Percentiles rank a stretch among this genome's conserved stretches.
Conservation (phyloP, 2,797 vertebrate species). For the Spondyliosoma cantharus region DNA sequence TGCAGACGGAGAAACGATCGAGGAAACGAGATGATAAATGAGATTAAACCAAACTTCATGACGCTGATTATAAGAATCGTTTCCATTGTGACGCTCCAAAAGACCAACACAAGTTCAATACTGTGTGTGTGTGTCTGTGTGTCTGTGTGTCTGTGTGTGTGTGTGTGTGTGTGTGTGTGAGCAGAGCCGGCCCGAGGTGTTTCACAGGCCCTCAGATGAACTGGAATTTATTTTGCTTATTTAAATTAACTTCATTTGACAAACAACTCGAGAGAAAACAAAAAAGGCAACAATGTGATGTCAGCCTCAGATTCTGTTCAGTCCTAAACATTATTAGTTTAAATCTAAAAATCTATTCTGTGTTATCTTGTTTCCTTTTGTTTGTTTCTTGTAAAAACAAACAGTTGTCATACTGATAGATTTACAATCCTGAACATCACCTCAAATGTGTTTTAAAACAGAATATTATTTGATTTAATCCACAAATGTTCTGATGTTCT, state of each 20-base stretch:
- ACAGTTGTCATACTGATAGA: too few species aligned
- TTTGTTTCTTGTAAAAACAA: too few species aligned
- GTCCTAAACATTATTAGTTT: background rate
- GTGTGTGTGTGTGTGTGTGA: too few species aligned
- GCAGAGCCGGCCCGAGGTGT: background rate
- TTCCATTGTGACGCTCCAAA: background rate
- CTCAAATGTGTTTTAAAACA: too few species aligned
- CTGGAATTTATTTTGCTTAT: background rate
- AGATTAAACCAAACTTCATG: slow-evolving; percentile 41
- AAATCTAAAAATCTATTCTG: background rate
- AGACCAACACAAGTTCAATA: background rate
- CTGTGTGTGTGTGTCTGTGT: background rate
- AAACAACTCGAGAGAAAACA: background rate
- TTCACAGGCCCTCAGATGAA: background rate
- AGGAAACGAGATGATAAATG: slow-evolving; percentile 24
- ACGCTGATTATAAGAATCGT: slow-evolving; percentile 1
- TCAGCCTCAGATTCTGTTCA: background rate
- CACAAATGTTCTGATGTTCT: too few species aligned
- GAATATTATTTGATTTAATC: background rate
- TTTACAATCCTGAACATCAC: too few species aligned
- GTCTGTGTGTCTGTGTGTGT: background rate
- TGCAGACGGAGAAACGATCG: slow-evolving; percentile 15
- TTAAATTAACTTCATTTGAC: background rate
- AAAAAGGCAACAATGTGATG: too few species aligned
- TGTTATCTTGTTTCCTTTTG: too few species aligned